Conservation (phyloP, 2,797 vertebrate genomes). For the Myotis myotis region DNA sequence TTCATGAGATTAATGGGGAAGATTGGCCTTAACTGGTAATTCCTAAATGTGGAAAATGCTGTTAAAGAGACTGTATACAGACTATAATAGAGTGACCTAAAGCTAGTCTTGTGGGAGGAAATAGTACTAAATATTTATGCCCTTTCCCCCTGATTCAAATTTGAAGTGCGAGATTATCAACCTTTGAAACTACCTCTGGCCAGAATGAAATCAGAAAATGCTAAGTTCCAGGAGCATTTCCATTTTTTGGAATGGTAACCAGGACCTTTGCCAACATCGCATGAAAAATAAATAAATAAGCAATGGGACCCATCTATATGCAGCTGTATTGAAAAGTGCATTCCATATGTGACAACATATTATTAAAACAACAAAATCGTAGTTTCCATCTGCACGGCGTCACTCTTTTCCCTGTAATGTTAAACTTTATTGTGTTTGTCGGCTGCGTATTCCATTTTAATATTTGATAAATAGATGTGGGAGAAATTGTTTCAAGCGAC, state of each 20-base stretch:
- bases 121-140: not conserved
- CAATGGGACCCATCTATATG: conserved; percentile 44
- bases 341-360: conserved; percentile 74
- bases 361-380: conserved; percentile 78
- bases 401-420: conserved; percentile 68
- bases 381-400: conserved; percentile 66
- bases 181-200: not conserved
- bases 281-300: conserved; percentile 56
- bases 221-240: conserved; percentile 9
- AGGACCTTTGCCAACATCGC: conserved; percentile 36
- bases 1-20: not conserved
- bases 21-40: not conserved
- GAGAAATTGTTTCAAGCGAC: conserved; percentile 70
- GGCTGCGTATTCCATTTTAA: conserved; percentile 81
- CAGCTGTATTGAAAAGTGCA: conserved; percentile 39
- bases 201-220: conserved; percentile 12
- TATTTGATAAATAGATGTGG: conserved; percentile 83
- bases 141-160: not conserved
- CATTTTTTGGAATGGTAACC: conserved; percentile 9
- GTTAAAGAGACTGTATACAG: not conserved
- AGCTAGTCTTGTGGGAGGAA: not conserved
- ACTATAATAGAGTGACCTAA: not conserved
- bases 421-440: conserved; percentile 78
- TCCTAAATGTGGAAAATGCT: not conserved
- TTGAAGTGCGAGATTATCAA: not conserved